Conservation (phyloP, 1,140 invertebrate genomes). For the Laodelphax striatellus region DNA sequence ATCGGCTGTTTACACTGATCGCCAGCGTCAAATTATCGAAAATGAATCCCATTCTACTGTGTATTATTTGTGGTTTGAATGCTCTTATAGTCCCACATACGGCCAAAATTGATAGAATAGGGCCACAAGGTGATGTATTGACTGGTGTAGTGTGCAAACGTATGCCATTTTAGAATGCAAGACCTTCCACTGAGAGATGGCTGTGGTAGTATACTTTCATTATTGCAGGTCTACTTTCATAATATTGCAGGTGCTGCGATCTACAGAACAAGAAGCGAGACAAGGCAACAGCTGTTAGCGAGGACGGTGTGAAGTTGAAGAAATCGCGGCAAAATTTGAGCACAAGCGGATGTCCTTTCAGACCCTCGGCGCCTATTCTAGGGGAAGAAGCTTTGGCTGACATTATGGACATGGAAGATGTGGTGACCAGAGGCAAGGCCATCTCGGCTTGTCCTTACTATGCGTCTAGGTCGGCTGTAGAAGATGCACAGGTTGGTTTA, state of each 20-base stretch:
- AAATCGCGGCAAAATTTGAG: constrained; percentile 36
- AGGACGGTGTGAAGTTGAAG: constrained; percentile 49
- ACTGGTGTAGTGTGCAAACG: too few relatives aligned
- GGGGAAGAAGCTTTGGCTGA: constrained; percentile 52
- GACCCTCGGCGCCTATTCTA: constrained; percentile 38
- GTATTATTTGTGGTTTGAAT: too few relatives aligned
- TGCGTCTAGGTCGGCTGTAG: constrained; percentile 62
- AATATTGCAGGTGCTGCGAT: constrained; percentile 69
- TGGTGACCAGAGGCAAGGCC: constrained; percentile 54
- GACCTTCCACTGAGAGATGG: too few relatives aligned
- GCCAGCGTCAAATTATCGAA: too few relatives aligned
- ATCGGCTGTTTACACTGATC: too few relatives aligned
- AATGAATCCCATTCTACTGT: too few relatives aligned
- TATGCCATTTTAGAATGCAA: too few relatives aligned
- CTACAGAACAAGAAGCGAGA: constrained; percentile 60
- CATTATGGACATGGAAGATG: constrained; percentile 81
- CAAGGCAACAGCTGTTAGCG: constrained; percentile 40
- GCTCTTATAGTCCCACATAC: too few relatives aligned
- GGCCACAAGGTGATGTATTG: too few relatives aligned
- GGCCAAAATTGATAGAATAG: too few relatives aligned
- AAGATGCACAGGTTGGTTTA: constrained; percentile 55
- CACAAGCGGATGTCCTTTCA: constrained; percentile 51
- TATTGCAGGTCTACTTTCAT: too few relatives aligned
- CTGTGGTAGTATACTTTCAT: too few relatives aligned
- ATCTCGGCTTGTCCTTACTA: constrained; percentile 85